Percentiles rank a stretch among this genome's conserved stretches.
These are phyloP conservation scores for Agrochola litura DNA, from an alignment of 2,888 invertebrate genomes.

Conservation along the genomic window DNA sequence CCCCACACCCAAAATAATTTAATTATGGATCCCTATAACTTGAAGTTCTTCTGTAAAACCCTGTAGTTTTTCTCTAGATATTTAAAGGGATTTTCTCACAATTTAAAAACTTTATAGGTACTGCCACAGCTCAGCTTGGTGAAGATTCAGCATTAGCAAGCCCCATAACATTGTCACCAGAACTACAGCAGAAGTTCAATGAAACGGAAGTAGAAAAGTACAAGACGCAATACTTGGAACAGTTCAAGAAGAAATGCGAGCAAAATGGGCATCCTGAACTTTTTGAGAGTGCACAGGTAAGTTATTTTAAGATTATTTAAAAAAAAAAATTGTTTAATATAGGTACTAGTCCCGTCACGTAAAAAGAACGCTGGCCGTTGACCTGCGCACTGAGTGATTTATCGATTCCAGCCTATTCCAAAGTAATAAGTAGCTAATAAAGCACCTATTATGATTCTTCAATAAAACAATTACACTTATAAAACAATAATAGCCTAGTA, in stretches of 20 bases:
- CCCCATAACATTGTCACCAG: constrained; percentile 74
- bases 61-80: neutral
- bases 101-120: constrained; percentile 34
- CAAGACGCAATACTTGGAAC: constrained; percentile 85
- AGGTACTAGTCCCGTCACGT: too few relatives aligned
- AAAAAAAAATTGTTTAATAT: neutral
- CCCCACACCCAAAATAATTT: neutral
- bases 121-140: constrained; percentile 39
- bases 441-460: too few relatives aligned
- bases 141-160: constrained; percentile 20
- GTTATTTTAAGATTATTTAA: constrained; percentile 39
- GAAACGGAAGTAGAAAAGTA: constrained; percentile 73
- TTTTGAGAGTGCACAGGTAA: constrained; percentile 89
- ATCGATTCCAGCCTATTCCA: too few relatives aligned
- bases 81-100: neutral
- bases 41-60: neutral
- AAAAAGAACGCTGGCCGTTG: too few relatives aligned
- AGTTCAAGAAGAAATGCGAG: constrained; percentile 92
- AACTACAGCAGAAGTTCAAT: constrained; percentile 77
- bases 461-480: too few relatives aligned
- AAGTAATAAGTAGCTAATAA: too few relatives aligned
- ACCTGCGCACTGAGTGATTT: too few relatives aligned
- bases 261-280: constrained; percentile 91
- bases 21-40: neutral
- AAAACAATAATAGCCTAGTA: too few relatives aligned